These are phyloP conservation scores for Mesocentrotus franciscanus DNA, from an alignment of 53 echinoderm and acorn worm species.

Conservation along the genomic window DNA sequence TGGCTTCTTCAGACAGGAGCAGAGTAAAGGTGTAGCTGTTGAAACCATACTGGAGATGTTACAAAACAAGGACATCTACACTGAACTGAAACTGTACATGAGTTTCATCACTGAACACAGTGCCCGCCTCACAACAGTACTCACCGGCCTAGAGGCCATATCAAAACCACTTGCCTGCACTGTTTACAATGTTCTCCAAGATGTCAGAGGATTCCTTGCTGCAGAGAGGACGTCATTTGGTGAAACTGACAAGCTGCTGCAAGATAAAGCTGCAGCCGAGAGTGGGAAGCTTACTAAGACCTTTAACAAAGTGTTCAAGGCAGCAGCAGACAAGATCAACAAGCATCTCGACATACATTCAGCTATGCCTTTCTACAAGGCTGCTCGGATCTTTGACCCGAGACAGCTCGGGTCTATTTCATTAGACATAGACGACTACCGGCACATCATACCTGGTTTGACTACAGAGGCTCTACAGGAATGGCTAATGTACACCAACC, in stretches of 20 bases:
- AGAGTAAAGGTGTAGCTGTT: constrained; percentile 74
- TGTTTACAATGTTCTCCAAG: constrained; percentile 69
- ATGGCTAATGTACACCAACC: constrained; percentile 72
- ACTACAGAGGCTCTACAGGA: constrained; percentile 48
- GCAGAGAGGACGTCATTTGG: constrained; percentile 72
- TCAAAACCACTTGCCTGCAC: constrained; percentile 75
- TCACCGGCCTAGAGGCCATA: constrained; percentile 72
- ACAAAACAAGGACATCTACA: constrained; percentile 72
- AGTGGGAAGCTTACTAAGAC: constrained; percentile 32
- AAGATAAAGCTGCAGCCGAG: constrained; percentile 44
- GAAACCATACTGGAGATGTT: constrained; percentile 74
- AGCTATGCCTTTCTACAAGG: constrained; percentile 74
- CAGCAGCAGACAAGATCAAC: constrained; percentile 64
- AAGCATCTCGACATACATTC: constrained; percentile 67
- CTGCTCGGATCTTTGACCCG: constrained; percentile 75
- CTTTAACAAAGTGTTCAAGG: constrained; percentile 71
- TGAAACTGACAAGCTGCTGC: constrained; percentile 60
- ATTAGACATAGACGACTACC: constrained; percentile 44
- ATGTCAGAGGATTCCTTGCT: constrained; percentile 58
- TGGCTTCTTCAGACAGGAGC: constrained; percentile 74
- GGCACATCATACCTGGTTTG: background rate
- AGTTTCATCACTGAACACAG: constrained; percentile 70
- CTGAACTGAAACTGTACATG: constrained; percentile 66
- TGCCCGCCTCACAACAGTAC: constrained; percentile 40
- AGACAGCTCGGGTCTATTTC: constrained; percentile 69